These are phyloP conservation scores for Geopemphigus sp. DNA, from an alignment of 1,140 invertebrate genomes.

Conservation along the genomic window DNA sequence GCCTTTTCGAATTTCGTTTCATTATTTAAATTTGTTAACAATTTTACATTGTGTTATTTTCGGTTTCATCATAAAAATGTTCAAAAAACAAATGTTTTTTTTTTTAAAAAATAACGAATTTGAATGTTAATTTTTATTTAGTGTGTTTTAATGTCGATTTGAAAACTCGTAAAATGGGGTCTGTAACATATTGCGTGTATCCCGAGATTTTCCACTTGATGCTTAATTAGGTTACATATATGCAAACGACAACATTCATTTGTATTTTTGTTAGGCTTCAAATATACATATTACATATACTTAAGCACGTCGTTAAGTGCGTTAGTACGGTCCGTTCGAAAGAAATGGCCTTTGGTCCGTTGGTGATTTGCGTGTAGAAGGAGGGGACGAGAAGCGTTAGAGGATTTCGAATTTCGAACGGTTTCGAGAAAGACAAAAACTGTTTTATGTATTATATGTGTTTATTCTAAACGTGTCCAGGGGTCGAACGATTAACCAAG, in stretches of 20 bases:
- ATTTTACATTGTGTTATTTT: too few relatives aligned
- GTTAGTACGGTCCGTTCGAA: not conserved
- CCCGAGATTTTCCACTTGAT: not conserved
- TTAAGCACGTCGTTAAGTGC: constrained; percentile 14
- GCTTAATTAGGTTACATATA: constrained; percentile 27
- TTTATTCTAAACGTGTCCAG: constrained; percentile 20
- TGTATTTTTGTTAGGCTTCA: constrained; percentile 8
- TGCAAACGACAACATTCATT: constrained; percentile 31
- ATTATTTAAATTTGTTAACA: too few relatives aligned
- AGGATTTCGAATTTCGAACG: not conserved
- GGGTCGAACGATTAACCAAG: not conserved
- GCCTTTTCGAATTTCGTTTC: too few relatives aligned
- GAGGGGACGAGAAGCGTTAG: not conserved
- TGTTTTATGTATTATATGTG: not conserved
- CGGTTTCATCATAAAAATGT: not conserved
- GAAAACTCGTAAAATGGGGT: constrained; percentile 14
- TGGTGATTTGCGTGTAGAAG: not conserved
- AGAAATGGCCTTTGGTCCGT: not conserved
- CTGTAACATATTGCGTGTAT: constrained; percentile 13
- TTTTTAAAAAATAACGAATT: too few relatives aligned
- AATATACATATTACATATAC: not conserved
- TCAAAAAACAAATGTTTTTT: too few relatives aligned
- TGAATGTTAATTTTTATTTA: not conserved
- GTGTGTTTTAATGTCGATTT: constrained; percentile 20
- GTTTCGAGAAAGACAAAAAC: not conserved